A percentile compares a stretch with the other conserved stretches of the same genome.
These are phyloP conservation scores for Trididemnum nubilum DNA, from an alignment of 23 tunicate species.

Conservation along the genomic window DNA sequence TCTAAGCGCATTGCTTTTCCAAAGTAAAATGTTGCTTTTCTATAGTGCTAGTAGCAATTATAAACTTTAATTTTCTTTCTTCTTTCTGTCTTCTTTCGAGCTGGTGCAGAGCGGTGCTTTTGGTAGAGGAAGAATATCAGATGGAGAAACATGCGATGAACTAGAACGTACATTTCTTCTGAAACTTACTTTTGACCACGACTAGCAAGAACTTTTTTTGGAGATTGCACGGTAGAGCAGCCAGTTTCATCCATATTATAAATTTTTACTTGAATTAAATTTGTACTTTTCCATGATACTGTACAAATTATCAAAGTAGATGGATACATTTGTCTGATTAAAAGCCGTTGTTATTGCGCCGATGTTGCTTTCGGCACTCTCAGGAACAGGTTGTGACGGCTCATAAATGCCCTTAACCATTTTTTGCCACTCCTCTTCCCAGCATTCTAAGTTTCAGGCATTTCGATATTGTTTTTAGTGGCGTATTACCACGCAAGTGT, in stretches of 20 bases:
- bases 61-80: too few species aligned
- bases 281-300: not conserved
- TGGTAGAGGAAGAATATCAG: too few species aligned
- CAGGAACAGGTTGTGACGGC: not conserved
- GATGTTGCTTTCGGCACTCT: conserved; percentile 2
- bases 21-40: too few species aligned
- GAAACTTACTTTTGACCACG: not conserved
- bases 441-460: not conserved
- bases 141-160: too few species aligned
- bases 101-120: too few species aligned
- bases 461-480: not conserved
- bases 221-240: conserved; percentile 2
- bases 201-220: conserved; percentile 7
- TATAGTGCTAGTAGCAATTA: too few species aligned
- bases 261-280: not conserved
- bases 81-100: too few species aligned
- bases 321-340: not conserved
- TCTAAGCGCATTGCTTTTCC: too few species aligned
- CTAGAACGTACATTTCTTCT: too few species aligned
- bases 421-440: not conserved
- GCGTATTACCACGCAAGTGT: not conserved
- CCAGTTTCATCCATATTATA: conserved; percentile 12
- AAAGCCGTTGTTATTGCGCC: not conserved
- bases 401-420: not conserved
- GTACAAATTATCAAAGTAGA: conserved; percentile 1